Percentiles rank a stretch among this genome's conserved stretches.
phyloP scores from a whole-genome alignment of 2,888 invertebrate genomes.

The Agrochola macilenta region DNA sequence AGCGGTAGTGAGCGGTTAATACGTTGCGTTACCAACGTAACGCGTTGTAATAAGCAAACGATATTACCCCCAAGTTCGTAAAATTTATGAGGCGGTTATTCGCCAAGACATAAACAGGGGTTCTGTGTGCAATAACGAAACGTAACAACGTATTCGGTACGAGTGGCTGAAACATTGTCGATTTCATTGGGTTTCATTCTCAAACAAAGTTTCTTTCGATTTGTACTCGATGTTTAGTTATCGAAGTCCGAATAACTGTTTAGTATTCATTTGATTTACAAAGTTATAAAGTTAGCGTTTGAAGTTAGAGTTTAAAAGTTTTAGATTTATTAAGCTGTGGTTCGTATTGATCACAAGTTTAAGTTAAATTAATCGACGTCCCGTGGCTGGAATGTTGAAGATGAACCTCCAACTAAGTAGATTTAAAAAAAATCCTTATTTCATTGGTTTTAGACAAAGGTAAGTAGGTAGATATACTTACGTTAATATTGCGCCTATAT shows the following conservation, averaged over 20 bases:
- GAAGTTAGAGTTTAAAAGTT: slow-evolving; percentile 40
- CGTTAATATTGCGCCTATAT: not conserved
- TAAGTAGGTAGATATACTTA: not conserved
- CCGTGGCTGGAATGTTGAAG: not conserved
- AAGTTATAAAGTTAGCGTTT: slow-evolving; percentile 51
- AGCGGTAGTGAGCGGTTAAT: slow-evolving; percentile 77
- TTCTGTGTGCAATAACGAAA: slow-evolving; percentile 73
- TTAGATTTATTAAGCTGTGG: slow-evolving; percentile 48
- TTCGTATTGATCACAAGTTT: slow-evolving; percentile 26
- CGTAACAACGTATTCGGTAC: slow-evolving; percentile 74
- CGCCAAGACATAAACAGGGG: slow-evolving; percentile 80
- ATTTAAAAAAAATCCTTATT: not conserved
- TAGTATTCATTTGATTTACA: slow-evolving; percentile 53
- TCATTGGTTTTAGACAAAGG: not conserved
- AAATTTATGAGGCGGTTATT: slow-evolving; percentile 87
- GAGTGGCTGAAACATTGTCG: slow-evolving; percentile 62
- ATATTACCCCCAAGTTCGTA: slow-evolving; percentile 84
- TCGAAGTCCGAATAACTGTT: slow-evolving; percentile 45
- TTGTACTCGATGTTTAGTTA: slow-evolving; percentile 42
- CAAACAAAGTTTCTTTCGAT: slow-evolving; percentile 50
- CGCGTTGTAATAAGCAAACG: slow-evolving; percentile 83
- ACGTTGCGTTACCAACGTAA: slow-evolving; percentile 76
- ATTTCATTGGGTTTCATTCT: slow-evolving; percentile 57
- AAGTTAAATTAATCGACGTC: slow-evolving; percentile 25
- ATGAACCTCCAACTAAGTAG: not conserved